These are phyloP conservation scores for Smithornis capensis DNA, from an alignment of 2,113 vertebrate genomes.

Conservation along the genomic window DNA sequence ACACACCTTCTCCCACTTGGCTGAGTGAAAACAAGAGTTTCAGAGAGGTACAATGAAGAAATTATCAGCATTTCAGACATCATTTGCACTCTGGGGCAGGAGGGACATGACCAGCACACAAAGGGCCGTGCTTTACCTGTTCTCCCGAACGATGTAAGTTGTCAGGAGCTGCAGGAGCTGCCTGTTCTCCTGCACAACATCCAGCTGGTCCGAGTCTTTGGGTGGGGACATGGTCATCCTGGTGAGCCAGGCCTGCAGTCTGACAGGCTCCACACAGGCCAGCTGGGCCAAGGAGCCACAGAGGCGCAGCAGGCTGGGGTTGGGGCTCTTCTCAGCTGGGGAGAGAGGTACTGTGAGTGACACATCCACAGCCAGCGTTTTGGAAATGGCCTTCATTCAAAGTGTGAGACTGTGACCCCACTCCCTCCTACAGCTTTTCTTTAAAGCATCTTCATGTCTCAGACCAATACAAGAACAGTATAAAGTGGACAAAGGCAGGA, in stretches of 20 bases:
- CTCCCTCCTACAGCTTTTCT: constrained; percentile 4
- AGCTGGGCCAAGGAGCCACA: constrained; percentile 95
- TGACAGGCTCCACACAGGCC: constrained; percentile 89
- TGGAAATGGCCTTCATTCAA: background rate
- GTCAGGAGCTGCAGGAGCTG: constrained; percentile 93
- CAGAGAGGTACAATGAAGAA: background rate
- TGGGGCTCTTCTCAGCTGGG: constrained; percentile 94
- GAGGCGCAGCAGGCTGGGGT: constrained; percentile 90
- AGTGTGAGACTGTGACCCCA: background rate
- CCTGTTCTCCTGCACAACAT: constrained; percentile 93
- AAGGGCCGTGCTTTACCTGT: constrained; percentile 71
- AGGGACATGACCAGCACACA: background rate
- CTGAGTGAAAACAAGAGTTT: constrained; percentile 60
- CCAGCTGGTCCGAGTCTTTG: constrained; percentile 92
- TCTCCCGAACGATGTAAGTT: constrained; percentile 95
- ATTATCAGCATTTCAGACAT: background rate
- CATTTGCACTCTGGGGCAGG: background rate
- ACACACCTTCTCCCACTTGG: constrained; percentile 98
- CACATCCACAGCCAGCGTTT: fast-evolving
- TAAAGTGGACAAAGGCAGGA: background rate
- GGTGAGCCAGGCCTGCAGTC: constrained; percentile 93
- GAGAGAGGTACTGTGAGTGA: background rate
- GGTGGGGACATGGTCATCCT: constrained; percentile 93
- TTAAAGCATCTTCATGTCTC: background rate
- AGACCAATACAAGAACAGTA: background rate